A percentile compares a stretch with the other conserved stretches of the same genome.
phyloP scores from a whole-genome alignment of 2,113 vertebrate genomes.

The Apus apus region DNA sequence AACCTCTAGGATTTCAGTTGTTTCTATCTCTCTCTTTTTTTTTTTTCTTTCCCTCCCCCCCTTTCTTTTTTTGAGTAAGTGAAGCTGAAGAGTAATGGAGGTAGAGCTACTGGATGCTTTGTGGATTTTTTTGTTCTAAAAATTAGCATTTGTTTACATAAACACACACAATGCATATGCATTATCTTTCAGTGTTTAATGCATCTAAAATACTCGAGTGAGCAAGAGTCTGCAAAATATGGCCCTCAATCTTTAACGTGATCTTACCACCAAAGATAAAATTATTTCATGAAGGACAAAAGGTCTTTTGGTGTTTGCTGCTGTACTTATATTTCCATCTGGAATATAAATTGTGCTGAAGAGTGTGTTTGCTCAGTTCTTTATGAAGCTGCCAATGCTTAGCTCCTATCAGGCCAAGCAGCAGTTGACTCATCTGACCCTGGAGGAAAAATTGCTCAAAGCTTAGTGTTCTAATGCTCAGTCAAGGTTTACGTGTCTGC shows the following conservation, averaged over 20 bases:
- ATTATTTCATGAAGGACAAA: background rate
- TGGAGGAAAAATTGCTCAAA: conserved; percentile 29
- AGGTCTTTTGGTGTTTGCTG: background rate
- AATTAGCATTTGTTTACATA: background rate
- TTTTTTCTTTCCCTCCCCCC: background rate
- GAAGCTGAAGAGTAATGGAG: background rate
- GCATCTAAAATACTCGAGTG: background rate
- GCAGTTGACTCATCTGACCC: conserved; percentile 35
- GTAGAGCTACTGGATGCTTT: background rate
- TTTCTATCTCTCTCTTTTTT: background rate
- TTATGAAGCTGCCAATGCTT: conserved; percentile 29
- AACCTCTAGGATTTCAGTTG: background rate
- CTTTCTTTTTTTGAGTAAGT: background rate
- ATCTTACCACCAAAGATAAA: background rate
- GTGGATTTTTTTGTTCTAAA: background rate
- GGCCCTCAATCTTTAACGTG: background rate
- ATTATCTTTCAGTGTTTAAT: background rate
- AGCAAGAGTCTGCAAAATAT: background rate
- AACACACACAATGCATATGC: background rate
- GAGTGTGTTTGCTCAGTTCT: background rate
- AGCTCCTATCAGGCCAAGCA: background rate
- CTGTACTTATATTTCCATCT: conserved; percentile 21
- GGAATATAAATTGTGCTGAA: conserved; percentile 4
- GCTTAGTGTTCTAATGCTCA: background rate
- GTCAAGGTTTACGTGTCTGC: background rate